A percentile compares a stretch with the other conserved stretches of the same genome.
Conservation (phyloP, 2,888 invertebrate genomes). For the Rhagonycha fulva region DNA sequence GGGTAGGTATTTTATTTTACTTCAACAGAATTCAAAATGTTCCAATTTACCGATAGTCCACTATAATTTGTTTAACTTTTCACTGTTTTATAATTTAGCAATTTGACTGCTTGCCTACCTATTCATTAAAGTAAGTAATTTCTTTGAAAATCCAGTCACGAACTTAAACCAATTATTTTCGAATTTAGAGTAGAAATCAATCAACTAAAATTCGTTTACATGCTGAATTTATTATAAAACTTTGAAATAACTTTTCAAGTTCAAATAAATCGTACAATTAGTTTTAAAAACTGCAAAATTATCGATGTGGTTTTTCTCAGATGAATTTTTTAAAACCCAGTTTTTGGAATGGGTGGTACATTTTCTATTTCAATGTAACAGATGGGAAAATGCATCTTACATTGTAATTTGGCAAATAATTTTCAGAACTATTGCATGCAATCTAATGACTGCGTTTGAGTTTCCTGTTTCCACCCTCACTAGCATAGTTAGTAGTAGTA, state of each 20-base stretch:
- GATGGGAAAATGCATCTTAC: background rate
- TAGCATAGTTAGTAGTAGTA: background rate
- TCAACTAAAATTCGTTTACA: background rate
- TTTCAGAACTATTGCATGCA: conserved; percentile 2
- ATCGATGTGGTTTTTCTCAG: background rate
- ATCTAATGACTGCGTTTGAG: background rate
- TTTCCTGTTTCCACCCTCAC: conserved; percentile 18
- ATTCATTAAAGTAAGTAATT: background rate
- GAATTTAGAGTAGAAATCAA: background rate
- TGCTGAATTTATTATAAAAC: background rate
- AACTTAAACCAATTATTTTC: background rate
- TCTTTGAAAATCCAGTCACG: background rate
- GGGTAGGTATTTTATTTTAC: background rate
- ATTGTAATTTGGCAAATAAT: conserved; percentile 3
- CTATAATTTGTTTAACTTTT: background rate
- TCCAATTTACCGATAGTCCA: background rate
- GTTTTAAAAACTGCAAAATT: too few species aligned
- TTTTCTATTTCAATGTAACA: background rate
- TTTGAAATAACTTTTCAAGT: background rate
- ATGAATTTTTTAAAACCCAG: background rate
- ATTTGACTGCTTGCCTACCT: background rate
- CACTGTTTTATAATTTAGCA: background rate
- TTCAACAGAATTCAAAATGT: background rate
- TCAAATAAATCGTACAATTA: too few species aligned
- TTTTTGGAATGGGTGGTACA: background rate